Percentiles rank a stretch among this genome's conserved stretches.
Conservation (phyloP, 2,113 vertebrate genomes). For the Strix aluco region DNA sequence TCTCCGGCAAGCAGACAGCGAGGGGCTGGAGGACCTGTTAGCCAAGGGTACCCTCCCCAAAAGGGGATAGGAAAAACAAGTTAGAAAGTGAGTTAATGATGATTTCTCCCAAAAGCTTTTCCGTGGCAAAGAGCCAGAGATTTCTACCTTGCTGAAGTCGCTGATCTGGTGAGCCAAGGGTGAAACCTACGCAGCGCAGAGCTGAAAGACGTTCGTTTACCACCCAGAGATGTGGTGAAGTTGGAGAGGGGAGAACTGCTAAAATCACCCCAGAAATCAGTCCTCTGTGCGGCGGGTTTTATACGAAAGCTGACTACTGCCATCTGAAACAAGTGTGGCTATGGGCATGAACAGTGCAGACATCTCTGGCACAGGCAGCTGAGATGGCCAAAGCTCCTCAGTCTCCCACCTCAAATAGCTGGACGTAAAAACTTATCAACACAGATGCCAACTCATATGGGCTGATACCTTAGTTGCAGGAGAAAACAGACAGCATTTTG, state of each 20-base stretch:
- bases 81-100: neutral
- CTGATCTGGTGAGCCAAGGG: neutral
- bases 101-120: neutral
- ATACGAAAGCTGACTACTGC: neutral
- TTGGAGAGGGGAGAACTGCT: neutral
- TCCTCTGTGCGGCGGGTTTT: neutral
- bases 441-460: neutral
- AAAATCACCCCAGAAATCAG: neutral
- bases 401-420: neutral
- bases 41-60: neutral
- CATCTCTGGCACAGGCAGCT: neutral
- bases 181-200: fast-evolving
- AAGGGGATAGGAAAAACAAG: neutral
- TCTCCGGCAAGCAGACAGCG: neutral
- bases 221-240: neutral
- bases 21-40: slow-evolving; percentile 6
- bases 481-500: neutral
- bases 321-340: neutral
- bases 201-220: neutral
- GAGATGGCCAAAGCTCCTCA: neutral
- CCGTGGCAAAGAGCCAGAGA: neutral
- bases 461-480: neutral
- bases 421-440: neutral
- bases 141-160: neutral
- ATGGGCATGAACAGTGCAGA: fast-evolving